A percentile compares a stretch with the other conserved stretches of the same genome.
Conservation (phyloP, 2,888 invertebrate species). For the Glomeris marginata region DNA sequence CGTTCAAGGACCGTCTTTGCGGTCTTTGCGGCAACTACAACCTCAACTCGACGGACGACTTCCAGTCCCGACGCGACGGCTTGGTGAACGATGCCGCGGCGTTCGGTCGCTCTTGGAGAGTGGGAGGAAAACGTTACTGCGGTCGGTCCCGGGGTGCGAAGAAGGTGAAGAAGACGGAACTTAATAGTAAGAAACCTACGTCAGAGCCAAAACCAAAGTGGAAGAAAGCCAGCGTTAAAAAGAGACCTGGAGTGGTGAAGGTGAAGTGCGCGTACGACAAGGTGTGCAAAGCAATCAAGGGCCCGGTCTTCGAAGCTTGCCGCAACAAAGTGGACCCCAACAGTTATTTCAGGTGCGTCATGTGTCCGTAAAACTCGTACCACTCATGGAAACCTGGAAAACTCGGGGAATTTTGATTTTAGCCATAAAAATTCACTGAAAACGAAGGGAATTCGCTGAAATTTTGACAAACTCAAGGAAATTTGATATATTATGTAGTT, state of each 20-base stretch:
- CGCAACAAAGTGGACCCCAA: constrained; percentile 60
- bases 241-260: too few relatives aligned
- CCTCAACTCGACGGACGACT: constrained; percentile 67
- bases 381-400: not conserved
- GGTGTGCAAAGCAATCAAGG: constrained; percentile 4
- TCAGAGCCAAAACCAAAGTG: too few relatives aligned
- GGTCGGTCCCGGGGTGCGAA: constrained; percentile 22
- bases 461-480: too few relatives aligned
- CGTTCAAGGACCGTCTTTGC: constrained; percentile 58
- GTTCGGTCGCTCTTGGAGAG: constrained; percentile 58
- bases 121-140: constrained; percentile 49
- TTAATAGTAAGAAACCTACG: constrained; percentile 40
- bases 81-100: constrained; percentile 40
- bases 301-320: constrained; percentile 39
- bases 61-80: constrained; percentile 32
- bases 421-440: not conserved
- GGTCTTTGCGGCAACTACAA: constrained; percentile 94
- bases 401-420: not conserved
- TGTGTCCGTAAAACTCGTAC: too few relatives aligned
- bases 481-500: constrained; percentile 1
- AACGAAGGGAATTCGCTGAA: not conserved
- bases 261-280: not conserved
- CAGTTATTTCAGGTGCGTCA: constrained; percentile 57
- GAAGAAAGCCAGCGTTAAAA: too few relatives aligned
- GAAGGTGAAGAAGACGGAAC: constrained; percentile 34